Evolutionary conservation across 2,113 vertebrate genomes (phyloP).

Genomic region (Pimephales promelas): DNA sequence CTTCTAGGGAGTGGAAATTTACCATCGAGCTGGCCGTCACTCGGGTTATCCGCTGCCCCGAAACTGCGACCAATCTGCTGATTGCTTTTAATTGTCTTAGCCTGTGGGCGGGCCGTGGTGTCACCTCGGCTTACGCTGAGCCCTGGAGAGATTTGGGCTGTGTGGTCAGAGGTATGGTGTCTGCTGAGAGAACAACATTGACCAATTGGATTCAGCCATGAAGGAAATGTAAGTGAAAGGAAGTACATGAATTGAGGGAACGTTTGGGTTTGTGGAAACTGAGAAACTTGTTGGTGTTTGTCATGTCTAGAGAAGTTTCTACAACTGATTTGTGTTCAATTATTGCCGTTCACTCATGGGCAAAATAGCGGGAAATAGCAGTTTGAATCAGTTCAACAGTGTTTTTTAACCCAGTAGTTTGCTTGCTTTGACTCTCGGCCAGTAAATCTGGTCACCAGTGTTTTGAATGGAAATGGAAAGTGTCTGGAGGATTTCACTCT

Average conservation of each 20-base stretch:
- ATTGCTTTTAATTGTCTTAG: slow-evolving; percentile 63
- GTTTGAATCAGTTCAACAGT: background rate
- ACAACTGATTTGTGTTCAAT: background rate
- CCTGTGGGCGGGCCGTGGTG: slow-evolving; percentile 36
- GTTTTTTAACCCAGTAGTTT: background rate
- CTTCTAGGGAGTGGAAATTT: slow-evolving; percentile 71
- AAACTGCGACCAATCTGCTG: slow-evolving; percentile 56
- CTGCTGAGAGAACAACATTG: slow-evolving; percentile 51
- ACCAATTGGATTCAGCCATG: slow-evolving; percentile 50
- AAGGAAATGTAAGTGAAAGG: slow-evolving; percentile 62
- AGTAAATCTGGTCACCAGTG: slow-evolving; percentile 7
- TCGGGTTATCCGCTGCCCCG: slow-evolving; percentile 43
- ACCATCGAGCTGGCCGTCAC: slow-evolving; percentile 54
- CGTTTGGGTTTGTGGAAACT: background rate
- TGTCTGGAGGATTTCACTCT: slow-evolving; percentile 24
- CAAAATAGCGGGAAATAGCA: background rate
- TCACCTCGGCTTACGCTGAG: slow-evolving; percentile 57
- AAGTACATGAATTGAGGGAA: background rate
- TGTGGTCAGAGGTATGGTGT: slow-evolving; percentile 56
- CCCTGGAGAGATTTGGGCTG: slow-evolving; percentile 39
- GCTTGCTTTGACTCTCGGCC: slow-evolving; percentile 14
- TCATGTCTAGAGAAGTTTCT: background rate
- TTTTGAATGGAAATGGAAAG: slow-evolving; percentile 7
- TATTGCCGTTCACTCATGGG: background rate
- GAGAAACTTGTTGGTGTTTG: background rate